Conservation (phyloP, 2,797 vertebrate genomes). For the Myiotriccus ornatus region DNA sequence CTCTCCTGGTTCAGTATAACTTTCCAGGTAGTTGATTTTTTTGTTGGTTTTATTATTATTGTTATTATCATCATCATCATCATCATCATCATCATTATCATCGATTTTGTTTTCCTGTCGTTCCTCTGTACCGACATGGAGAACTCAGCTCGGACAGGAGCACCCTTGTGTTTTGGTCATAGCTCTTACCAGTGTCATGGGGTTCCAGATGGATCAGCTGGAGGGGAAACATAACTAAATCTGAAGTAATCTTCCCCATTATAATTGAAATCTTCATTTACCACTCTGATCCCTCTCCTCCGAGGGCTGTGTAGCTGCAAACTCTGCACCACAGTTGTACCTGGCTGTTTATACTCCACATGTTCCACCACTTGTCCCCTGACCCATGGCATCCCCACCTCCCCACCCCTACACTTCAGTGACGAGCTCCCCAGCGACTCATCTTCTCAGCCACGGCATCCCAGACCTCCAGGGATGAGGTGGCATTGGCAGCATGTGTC, state of each 20-base stretch:
- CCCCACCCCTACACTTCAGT: not conserved
- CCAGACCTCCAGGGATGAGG: not conserved
- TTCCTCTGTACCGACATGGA: not conserved
- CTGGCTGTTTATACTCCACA: too few species aligned
- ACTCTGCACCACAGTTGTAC: not conserved
- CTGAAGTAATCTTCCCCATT: not conserved
- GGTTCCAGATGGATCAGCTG: not conserved
- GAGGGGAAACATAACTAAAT: not conserved
- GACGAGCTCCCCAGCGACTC: not conserved
- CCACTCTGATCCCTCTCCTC: not conserved
- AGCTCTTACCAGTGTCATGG: not conserved
- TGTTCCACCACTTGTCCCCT: not conserved
- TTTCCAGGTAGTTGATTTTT: not conserved
- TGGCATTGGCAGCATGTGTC: not conserved
- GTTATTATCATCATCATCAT: not conserved
- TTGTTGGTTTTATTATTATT: not conserved
- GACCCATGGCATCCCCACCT: not conserved
- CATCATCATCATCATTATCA: too few species aligned
- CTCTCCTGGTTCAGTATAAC: not conserved
- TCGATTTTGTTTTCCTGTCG: not conserved
- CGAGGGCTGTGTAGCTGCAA: not conserved
- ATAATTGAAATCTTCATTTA: not conserved
- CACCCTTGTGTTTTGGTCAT: rapidly evolving
- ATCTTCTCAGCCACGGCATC: not conserved
- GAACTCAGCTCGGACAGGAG: not conserved